Conservation (phyloP, 1,140 invertebrate species). For the Drosophila lowei region DNA sequence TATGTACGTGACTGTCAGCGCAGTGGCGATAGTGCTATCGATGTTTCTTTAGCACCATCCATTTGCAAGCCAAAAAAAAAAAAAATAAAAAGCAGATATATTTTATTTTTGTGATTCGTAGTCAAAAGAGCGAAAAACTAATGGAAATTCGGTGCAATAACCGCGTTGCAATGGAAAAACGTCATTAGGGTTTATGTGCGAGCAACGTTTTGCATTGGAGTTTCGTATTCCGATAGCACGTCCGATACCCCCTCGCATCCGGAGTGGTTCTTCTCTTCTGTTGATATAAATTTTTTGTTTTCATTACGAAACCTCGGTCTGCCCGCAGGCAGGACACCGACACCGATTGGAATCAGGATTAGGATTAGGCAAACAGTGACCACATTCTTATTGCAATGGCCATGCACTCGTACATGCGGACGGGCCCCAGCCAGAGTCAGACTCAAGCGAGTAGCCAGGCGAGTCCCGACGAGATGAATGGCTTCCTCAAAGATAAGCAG, state of each 20-base stretch:
- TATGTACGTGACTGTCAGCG: neutral
- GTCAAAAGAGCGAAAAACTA: slow-evolving; percentile 10
- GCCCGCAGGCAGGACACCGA: no score
- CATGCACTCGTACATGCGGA: slow-evolving; percentile 70
- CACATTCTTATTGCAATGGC: slow-evolving; percentile 40
- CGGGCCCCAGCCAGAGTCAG: slow-evolving; percentile 36
- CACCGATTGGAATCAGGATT: no score
- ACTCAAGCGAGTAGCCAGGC: slow-evolving; percentile 20
- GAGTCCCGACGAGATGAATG: slow-evolving; percentile 72
- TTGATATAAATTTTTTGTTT: no score
- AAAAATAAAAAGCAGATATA: slow-evolving; percentile 21
- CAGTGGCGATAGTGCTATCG: neutral
- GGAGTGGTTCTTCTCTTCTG: no score
- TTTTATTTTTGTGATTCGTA: slow-evolving; percentile 16
- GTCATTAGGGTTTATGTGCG: no score
- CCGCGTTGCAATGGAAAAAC: neutral
- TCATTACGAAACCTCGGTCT: no score
- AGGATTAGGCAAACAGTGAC: no score
- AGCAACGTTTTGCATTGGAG: no score
- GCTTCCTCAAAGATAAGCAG: slow-evolving; percentile 80
- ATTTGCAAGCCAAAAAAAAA: slow-evolving; percentile 33
- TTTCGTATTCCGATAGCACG: no score
- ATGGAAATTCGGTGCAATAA: slow-evolving; percentile 28
- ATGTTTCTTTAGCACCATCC: neutral
- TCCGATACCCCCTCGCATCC: no score